Conservation (phyloP, 1,140 invertebrate genomes). For the Orius insidiosus region DNA sequence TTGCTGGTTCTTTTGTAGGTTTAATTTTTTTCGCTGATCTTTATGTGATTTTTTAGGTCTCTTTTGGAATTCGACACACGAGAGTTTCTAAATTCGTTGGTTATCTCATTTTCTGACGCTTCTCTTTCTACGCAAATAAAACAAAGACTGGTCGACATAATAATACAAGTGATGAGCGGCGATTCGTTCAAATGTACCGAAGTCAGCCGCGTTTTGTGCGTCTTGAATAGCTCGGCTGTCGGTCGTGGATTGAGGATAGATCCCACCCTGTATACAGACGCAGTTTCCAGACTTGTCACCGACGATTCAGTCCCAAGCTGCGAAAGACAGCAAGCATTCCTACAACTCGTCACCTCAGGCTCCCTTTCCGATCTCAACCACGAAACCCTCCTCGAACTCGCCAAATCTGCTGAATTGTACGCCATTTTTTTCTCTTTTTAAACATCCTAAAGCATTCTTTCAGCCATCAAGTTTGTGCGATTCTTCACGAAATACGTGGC, state of each 20-base stretch:
- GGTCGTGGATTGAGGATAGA: constrained; percentile 24
- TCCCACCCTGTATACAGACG: constrained; percentile 24
- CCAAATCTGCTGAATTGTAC: constrained; percentile 20
- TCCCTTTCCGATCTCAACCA: constrained; percentile 22
- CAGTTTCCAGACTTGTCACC: constrained; percentile 33
- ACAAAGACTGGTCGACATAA: constrained; percentile 63
- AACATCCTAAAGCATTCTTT: constrained; percentile 6
- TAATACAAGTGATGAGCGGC: constrained; percentile 52
- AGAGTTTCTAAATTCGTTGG: constrained; percentile 79
- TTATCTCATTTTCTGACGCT: constrained; percentile 71
- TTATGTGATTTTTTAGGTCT: constrained; percentile 40
- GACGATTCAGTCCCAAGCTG: constrained; percentile 37
- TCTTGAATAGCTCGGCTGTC: constrained; percentile 31
- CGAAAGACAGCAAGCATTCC: constrained; percentile 62
- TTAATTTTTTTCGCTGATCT: too few relatives aligned
- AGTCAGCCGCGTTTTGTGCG: constrained; percentile 35
- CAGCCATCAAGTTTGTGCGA: constrained; percentile 44
- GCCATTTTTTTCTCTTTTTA: constrained; percentile 6
- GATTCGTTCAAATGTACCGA: constrained; percentile 40
- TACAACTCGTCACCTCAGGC: constrained; percentile 54
- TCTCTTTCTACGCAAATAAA: constrained; percentile 54
- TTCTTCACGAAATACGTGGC: constrained; percentile 35
- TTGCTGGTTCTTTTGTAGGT: too few relatives aligned
- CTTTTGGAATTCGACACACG: constrained; percentile 71
- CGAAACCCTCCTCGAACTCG: constrained; percentile 16